Conservation (phyloP, 2,113 vertebrate species). For the Polypterus senegalus region DNA sequence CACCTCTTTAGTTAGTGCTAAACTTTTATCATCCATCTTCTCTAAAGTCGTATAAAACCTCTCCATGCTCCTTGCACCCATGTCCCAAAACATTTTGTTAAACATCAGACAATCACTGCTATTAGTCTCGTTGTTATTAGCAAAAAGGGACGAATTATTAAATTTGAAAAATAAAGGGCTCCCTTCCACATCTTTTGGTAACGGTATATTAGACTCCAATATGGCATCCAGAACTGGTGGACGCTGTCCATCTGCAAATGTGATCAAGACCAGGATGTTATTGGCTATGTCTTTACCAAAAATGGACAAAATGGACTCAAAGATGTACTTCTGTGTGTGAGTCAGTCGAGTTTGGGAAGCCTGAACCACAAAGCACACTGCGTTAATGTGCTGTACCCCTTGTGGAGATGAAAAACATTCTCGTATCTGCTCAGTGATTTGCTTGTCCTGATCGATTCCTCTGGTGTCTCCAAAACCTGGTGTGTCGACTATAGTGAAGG, state of each 20-base stretch:
- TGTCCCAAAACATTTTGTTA: neutral
- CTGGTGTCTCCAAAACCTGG: too few species aligned
- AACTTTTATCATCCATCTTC: slow-evolving; percentile 15
- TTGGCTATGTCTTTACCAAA: slow-evolving; percentile 1
- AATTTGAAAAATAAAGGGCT: neutral
- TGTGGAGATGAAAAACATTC: too few species aligned
- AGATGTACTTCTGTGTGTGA: neutral
- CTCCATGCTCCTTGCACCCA: neutral
- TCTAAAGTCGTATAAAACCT: slow-evolving; percentile 8
- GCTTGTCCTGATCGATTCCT: too few species aligned
- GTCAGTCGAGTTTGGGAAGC: neutral
- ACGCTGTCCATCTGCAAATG: neutral
- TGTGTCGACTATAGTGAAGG: too few species aligned
- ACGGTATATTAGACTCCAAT: neutral
- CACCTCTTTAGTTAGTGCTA: slow-evolving; percentile 19
- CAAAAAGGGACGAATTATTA: neutral
- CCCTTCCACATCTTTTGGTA: neutral
- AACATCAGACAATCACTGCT: neutral
- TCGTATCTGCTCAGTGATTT: too few species aligned
- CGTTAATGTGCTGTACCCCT: too few species aligned
- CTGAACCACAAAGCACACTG: too few species aligned
- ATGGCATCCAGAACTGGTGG: neutral
- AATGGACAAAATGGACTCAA: neutral
- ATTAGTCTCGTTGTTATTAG: neutral
- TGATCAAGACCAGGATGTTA: neutral